Conservation (phyloP, 2,888 invertebrate species). For the Heliconius ethilla region DNA sequence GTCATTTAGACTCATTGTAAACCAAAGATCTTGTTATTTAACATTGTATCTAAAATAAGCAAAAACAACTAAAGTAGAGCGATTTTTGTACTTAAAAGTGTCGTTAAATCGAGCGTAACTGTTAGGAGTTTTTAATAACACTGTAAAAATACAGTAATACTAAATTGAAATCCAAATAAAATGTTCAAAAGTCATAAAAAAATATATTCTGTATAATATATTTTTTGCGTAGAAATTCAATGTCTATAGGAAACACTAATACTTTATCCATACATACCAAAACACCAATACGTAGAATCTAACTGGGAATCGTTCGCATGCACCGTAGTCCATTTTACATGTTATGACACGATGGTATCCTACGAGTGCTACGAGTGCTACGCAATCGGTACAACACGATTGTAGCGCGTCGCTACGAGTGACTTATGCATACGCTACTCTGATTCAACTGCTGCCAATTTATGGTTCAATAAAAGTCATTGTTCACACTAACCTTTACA, state of each 20-base stretch:
- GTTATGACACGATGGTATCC: slow-evolving; percentile 29
- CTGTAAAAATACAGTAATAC: too few relatives aligned
- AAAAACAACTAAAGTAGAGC: too few relatives aligned
- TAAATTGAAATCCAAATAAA: too few relatives aligned
- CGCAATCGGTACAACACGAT: slow-evolving; percentile 37
- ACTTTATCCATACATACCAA: neutral
- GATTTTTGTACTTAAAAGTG: too few relatives aligned
- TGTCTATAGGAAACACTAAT: too few relatives aligned
- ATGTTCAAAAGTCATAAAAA: neutral
- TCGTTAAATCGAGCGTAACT: too few relatives aligned
- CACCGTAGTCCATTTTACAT: slow-evolving; percentile 17
- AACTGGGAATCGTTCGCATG: neutral
- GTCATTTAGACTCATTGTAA: too few relatives aligned
- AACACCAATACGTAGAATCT: neutral
- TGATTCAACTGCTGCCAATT: slow-evolving; percentile 39
- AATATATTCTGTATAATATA: neutral
- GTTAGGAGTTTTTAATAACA: too few relatives aligned
- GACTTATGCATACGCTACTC: slow-evolving; percentile 38
- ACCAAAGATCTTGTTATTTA: too few relatives aligned
- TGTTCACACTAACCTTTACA: slow-evolving; percentile 30
- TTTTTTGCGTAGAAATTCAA: neutral
- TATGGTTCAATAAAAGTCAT: slow-evolving; percentile 40
- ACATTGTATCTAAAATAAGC: too few relatives aligned
- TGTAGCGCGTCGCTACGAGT: slow-evolving; percentile 41
- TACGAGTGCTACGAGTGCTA: slow-evolving; percentile 32